phyloP scores from a whole-genome alignment of 2,797 vertebrate genomes.

The Notoglanidium macrostoma region DNA sequence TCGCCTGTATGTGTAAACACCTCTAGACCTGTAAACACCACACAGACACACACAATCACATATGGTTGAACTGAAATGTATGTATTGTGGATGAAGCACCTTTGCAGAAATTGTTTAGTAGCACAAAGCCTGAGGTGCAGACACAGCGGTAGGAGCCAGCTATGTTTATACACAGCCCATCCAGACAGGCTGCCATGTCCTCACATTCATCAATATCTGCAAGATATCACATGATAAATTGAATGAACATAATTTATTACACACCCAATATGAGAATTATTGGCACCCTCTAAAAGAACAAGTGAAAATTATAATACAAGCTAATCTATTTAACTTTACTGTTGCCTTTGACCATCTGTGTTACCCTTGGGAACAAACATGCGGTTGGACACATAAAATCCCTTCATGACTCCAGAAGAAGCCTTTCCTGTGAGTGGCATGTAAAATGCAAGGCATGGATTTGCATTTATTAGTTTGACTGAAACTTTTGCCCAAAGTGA shows the following conservation, averaged over 20 bases:
- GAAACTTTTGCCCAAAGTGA: neutral
- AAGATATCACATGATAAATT: slow-evolving; percentile 2
- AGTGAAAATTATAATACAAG: neutral
- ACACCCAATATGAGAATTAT: neutral
- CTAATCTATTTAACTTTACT: neutral
- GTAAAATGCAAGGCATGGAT: neutral
- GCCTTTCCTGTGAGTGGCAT: neutral
- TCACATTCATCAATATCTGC: slow-evolving; percentile 76
- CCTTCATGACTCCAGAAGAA: neutral
- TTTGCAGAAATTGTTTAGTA: slow-evolving; percentile 66
- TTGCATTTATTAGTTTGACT: neutral
- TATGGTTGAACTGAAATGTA: slow-evolving; percentile 11
- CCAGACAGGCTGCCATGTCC: slow-evolving; percentile 62
- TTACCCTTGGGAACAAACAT: neutral
- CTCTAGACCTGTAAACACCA: neutral
- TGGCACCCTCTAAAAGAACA: neutral
- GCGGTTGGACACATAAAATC: neutral
- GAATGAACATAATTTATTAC: neutral
- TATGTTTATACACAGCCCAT: slow-evolving; percentile 71
- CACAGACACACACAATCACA: neutral
- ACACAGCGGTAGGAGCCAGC: slow-evolving; percentile 69
- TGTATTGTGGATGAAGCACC: slow-evolving; percentile 54
- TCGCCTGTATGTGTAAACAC: neutral
- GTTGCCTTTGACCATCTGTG: neutral
- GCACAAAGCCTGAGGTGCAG: slow-evolving; percentile 69